phyloP scores from a whole-genome alignment of 2,113 vertebrate genomes.

The Nothobranchius furzeri region DNA sequence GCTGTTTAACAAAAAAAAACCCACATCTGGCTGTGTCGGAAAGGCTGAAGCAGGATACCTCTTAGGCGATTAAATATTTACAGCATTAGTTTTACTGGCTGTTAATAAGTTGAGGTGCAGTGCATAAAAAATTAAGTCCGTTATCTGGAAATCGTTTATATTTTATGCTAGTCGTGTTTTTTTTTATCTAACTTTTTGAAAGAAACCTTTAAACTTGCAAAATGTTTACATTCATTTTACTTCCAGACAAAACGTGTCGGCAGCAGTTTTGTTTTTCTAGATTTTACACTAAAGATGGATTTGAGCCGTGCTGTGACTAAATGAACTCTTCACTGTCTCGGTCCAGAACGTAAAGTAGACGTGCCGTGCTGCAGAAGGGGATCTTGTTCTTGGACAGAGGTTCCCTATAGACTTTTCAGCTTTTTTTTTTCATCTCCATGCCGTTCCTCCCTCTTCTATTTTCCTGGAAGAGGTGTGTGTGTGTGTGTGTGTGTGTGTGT shows the following conservation, averaged over 20 bases:
- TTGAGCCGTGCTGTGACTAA: conserved; percentile 18
- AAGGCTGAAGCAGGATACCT: not conserved
- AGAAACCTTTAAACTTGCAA: not conserved
- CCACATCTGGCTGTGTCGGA: not conserved
- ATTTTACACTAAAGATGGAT: not conserved
- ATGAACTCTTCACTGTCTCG: conserved; percentile 10
- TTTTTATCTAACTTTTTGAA: not conserved
- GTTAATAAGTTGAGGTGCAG: conserved; percentile 5
- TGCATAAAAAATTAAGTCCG: not conserved
- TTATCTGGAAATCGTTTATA: not conserved
- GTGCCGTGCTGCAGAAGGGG: conserved; percentile 11
- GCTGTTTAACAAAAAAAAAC: not conserved
- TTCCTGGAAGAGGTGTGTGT: conserved; percentile 63
- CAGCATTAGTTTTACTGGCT: not conserved
- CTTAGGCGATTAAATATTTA: conserved; percentile 37
- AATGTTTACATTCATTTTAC: not conserved
- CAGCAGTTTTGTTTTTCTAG: not conserved
- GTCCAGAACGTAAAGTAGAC: conserved; percentile 25
- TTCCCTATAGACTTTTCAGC: conserved; percentile 25
- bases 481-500: not conserved
- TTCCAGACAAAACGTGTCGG: not conserved
- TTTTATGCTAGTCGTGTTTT: not conserved
- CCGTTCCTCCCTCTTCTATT: conserved; percentile 40
- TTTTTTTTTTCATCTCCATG: conserved; percentile 11
- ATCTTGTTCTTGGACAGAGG: conserved; percentile 39